phyloP scores from a whole-genome alignment of 2,888 invertebrate species.

The Drosophila anceps region DNA sequence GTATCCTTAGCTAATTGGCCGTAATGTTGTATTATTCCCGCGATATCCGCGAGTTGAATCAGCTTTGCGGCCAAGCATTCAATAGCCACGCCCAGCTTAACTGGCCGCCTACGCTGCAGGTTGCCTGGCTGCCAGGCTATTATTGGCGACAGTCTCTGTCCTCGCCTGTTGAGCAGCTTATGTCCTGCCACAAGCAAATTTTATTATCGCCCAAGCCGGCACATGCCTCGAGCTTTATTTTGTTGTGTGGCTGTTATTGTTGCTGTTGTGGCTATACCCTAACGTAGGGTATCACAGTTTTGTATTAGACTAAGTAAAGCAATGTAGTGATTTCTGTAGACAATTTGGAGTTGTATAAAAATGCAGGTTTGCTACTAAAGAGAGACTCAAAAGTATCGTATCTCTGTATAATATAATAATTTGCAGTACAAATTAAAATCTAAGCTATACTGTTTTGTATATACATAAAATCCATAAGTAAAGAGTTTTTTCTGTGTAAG shows the following conservation, averaged over 20 bases:
- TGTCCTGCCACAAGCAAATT: constrained; percentile 59
- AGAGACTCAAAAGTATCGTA: no score
- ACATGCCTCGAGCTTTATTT: constrained; percentile 12
- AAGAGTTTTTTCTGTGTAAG: not conserved
- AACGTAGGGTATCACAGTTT: not conserved
- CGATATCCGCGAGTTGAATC: constrained; percentile 25
- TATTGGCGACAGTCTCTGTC: constrained; percentile 10
- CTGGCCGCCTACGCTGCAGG: not conserved
- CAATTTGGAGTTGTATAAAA: not conserved
- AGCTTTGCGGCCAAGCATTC: constrained; percentile 25
- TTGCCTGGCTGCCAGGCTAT: not conserved
- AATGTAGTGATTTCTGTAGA: not conserved
- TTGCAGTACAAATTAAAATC: no score
- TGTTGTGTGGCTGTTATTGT: not conserved
- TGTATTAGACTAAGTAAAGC: not conserved
- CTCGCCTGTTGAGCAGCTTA: constrained; percentile 65
- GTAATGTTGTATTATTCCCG: constrained; percentile 37
- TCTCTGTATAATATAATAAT: no score
- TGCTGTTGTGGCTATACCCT: constrained; percentile 7
- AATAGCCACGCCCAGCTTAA: constrained; percentile 23
- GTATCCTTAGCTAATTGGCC: constrained; percentile 55
- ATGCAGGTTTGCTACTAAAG: not conserved
- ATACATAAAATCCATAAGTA: no score
- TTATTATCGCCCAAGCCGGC: constrained; percentile 47
- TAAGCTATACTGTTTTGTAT: no score